phyloP scores from a whole-genome alignment of 2,797 vertebrate species.

The Orientallactaga sibirica region DNA sequence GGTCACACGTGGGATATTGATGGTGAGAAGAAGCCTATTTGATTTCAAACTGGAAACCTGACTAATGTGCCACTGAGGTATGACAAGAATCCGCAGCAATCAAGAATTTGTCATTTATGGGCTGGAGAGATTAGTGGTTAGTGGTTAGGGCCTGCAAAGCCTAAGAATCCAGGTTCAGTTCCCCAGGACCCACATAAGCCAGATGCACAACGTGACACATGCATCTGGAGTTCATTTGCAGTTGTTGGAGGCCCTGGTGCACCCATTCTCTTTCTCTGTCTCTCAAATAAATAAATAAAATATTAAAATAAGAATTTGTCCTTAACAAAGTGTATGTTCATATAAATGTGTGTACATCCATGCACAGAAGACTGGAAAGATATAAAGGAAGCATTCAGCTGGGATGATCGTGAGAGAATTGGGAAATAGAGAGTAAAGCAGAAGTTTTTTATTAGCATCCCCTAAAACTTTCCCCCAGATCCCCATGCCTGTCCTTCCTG shows the following conservation, averaged over 20 bases:
- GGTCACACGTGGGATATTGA: not conserved
- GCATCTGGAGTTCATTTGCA: too few species aligned
- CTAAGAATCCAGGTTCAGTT: too few species aligned
- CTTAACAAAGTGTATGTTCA: not conserved
- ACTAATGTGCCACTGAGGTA: not conserved
- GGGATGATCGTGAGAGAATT: too few species aligned
- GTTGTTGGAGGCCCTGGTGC: too few species aligned
- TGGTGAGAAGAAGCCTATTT: not conserved
- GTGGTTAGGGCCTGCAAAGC: too few species aligned
- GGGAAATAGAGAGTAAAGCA: not conserved
- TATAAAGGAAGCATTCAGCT: not conserved
- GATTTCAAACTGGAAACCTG: constrained; percentile 19
- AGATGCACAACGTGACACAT: too few species aligned
- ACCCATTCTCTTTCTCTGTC: too few species aligned
- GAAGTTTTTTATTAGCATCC: not conserved
- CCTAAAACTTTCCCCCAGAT: not conserved
- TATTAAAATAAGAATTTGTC: constrained; percentile 13
- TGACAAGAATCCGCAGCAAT: too few species aligned
- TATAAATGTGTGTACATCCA: not conserved
- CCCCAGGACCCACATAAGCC: too few species aligned
- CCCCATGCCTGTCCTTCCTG: not conserved
- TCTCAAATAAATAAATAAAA: too few species aligned
- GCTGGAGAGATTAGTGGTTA: too few species aligned
- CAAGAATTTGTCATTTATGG: too few species aligned
- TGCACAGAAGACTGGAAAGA: not conserved